Conservation (phyloP, 2,888 invertebrate species). For the Hyposoter didymator region DNA sequence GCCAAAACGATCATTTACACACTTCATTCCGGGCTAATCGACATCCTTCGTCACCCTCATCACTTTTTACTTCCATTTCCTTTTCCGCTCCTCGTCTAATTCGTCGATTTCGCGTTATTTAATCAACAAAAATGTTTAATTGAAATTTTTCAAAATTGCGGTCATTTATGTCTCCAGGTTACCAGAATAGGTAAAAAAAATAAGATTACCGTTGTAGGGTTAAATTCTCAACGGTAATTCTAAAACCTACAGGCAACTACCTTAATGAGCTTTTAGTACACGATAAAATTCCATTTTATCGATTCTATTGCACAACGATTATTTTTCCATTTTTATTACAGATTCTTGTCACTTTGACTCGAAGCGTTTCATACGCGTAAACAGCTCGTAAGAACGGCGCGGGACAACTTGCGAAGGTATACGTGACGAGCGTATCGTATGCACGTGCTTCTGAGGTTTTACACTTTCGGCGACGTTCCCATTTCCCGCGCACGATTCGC, state of each 20-base stretch:
- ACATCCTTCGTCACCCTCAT: not conserved
- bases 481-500: slow-evolving; percentile 3
- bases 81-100: not conserved
- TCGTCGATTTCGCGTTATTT: no score
- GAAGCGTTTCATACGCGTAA: not conserved
- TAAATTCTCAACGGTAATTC: no score
- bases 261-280: not conserved
- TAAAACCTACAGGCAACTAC: no score
- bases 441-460: slow-evolving; percentile 53
- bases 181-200: no score
- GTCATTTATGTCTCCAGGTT: no score
- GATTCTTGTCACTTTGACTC: not conserved
- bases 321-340: not conserved
- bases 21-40: slow-evolving; percentile 16
- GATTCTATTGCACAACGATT: no score
- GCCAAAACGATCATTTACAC: slow-evolving; percentile 19
- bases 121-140: no score
- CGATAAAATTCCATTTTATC: no score
- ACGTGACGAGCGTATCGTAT: slow-evolving; percentile 50
- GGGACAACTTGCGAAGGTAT: slow-evolving; percentile 37
- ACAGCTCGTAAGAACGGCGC: not conserved
- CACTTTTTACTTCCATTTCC: not conserved
- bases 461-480: not conserved
- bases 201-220: no score
- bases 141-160: not conserved